A percentile compares a stretch with the other conserved stretches of the same genome.
phyloP scores from a whole-genome alignment of 2,113 vertebrate species.

The Acinonyx jubatus region DNA sequence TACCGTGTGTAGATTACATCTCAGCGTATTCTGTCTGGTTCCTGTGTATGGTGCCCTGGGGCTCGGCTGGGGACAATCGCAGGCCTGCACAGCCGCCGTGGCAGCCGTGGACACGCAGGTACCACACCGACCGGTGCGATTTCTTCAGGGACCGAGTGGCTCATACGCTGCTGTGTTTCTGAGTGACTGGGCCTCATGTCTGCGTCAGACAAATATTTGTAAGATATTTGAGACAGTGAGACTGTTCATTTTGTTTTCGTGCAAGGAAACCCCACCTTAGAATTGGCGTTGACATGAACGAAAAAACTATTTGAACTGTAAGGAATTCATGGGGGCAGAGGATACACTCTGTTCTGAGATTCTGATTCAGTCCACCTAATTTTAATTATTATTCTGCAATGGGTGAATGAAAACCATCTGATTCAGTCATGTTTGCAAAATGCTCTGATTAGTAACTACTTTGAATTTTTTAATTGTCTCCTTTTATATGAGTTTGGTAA shows the following conservation, averaged over 20 bases:
- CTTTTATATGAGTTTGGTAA: neutral
- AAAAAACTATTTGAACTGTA: neutral
- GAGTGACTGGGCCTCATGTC: neutral
- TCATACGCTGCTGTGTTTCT: neutral
- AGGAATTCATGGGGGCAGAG: neutral
- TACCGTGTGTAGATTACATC: no score
- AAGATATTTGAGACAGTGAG: neutral
- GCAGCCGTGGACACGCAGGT: fast-evolving
- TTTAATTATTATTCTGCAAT: neutral
- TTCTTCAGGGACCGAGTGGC: no score
- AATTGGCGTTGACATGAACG: neutral
- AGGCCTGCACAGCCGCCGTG: fast-evolving
- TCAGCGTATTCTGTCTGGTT: fast-evolving
- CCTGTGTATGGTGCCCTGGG: fast-evolving
- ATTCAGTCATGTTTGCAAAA: neutral
- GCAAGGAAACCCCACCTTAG: neutral
- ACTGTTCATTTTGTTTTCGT: neutral
- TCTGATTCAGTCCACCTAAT: neutral
- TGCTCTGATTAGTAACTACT: neutral
- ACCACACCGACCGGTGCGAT: fast-evolving
- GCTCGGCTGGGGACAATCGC: neutral
- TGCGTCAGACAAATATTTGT: neutral
- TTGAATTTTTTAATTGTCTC: neutral
- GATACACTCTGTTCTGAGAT: neutral
- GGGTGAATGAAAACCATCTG: slow-evolving; percentile 29